Conservation (phyloP, 1,140 invertebrate species). For the Penaeus japonicus region DNA sequence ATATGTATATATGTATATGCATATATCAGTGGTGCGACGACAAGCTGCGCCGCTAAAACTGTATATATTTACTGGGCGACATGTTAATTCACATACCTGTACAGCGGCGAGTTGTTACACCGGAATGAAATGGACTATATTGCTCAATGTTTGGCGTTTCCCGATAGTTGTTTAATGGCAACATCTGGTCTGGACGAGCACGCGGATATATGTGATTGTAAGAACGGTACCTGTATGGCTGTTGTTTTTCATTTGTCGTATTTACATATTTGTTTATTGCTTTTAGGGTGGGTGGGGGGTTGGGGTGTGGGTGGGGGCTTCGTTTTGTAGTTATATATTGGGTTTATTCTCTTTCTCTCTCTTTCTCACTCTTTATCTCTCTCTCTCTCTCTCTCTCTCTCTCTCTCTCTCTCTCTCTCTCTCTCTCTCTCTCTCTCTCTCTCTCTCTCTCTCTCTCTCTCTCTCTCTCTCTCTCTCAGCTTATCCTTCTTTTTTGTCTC, state of each 20-base stretch:
- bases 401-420: conserved; percentile 20
- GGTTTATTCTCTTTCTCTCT: not conserved
- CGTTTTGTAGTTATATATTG: not conserved
- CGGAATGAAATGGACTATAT: no score
- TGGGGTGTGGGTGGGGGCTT: no score
- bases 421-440: not conserved
- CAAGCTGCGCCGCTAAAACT: no score
- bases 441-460: not conserved
- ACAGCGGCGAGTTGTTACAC: no score
- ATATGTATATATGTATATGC: not conserved
- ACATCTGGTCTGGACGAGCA: no score
- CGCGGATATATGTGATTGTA: not conserved
- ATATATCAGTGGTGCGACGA: not conserved
- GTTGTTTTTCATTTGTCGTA: not conserved
- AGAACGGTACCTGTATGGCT: not conserved
- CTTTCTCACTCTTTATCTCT: conserved; percentile 11
- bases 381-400: not conserved
- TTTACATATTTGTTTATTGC: not conserved
- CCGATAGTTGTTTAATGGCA: no score
- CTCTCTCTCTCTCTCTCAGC: not conserved
- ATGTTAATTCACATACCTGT: no score
- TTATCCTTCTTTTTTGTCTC: not conserved
- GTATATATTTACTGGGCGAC: no score
- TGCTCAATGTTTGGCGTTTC: no score
- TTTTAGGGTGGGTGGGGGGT: no score